These are phyloP conservation scores for Anhinga anhinga DNA, from an alignment of 2,113 vertebrate genomes.

Conservation along the genomic window DNA sequence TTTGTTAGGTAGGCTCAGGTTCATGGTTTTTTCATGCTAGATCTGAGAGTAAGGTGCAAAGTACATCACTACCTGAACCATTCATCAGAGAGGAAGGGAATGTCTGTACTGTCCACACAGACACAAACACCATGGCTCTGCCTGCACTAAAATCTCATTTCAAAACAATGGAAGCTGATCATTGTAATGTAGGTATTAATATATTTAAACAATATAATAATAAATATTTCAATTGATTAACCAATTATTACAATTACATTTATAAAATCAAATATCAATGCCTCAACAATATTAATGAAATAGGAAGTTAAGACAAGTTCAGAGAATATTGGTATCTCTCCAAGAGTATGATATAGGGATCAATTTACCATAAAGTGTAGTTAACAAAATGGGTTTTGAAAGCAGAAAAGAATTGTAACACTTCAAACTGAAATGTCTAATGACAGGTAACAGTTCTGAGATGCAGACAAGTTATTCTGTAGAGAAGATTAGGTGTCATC, in stretches of 20 bases:
- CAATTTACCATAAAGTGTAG: neutral
- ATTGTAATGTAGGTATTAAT: neutral
- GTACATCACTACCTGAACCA: neutral
- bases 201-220: neutral
- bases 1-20: neutral
- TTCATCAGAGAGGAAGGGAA: neutral
- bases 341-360: neutral
- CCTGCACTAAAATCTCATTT: neutral
- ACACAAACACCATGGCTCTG: neutral
- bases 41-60: neutral
- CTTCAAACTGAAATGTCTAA: neutral
- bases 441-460: neutral
- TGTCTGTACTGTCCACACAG: neutral
- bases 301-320: neutral
- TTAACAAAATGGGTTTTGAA: slow-evolving; percentile 3
- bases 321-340: neutral
- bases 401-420: neutral
- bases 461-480: neutral
- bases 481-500: neutral
- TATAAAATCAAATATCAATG: neutral
- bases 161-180: neutral
- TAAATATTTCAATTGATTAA: neutral
- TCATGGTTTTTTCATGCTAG: neutral
- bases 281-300: neutral
- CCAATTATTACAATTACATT: too few species aligned